A percentile compares a stretch with the other conserved stretches of the same genome.
Evolutionary conservation across 2,113 vertebrate genomes (phyloP).

Genomic region (Nanger granti): DNA sequence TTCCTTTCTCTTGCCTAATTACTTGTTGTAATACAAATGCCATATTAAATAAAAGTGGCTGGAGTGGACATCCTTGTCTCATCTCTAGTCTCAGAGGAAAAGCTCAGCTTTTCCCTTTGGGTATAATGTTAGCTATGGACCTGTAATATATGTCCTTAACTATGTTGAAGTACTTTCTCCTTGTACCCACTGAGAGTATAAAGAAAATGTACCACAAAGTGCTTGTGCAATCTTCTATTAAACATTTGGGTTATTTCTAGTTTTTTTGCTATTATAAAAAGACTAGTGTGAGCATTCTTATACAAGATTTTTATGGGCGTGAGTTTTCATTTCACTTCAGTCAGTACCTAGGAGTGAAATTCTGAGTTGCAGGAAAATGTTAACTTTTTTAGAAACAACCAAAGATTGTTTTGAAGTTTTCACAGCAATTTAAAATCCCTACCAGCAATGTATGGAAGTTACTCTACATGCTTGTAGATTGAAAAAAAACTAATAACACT

Average conservation of each 20-base stretch:
- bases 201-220: not conserved
- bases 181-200: not conserved
- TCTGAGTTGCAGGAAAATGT: not conserved
- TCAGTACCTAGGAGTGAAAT: not conserved
- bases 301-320: not conserved
- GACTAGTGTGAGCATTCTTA: not conserved
- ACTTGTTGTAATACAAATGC: not conserved
- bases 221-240: not conserved
- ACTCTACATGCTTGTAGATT: not conserved
- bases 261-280: not conserved
- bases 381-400: not conserved
- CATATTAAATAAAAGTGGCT: not conserved
- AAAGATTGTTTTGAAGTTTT: not conserved
- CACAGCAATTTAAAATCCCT: not conserved
- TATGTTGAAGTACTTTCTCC: not conserved
- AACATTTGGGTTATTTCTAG: not conserved
- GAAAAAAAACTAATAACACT: not conserved
- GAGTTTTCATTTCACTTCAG: conserved; percentile 7
- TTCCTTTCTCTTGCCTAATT: not conserved
- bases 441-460: not conserved
- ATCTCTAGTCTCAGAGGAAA: not conserved
- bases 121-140: not conserved
- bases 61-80: not conserved
- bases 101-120: not conserved
- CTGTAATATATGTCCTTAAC: not conserved